Base-by-base conservation (phyloP, 2,113 vertebrate species). In the Abramis brama region DNA sequence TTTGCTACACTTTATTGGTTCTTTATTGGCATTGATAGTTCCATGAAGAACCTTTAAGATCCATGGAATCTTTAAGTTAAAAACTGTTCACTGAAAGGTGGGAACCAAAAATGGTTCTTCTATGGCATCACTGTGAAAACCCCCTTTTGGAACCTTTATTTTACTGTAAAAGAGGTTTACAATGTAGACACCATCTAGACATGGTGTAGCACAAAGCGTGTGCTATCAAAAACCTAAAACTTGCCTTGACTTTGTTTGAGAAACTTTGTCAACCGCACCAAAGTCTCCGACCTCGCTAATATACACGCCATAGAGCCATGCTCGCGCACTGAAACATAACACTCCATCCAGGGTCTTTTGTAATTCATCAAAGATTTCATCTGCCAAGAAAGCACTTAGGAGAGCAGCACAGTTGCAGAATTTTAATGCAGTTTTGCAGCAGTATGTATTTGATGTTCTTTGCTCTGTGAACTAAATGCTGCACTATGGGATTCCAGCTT, bases 331-430 rank as follows among this genome's bases (percentile, higher is more conserved):
- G 68, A 86, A 82, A 52, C 79, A 36, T 52, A 85, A 75, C 75
- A 47, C 83, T 77, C 62, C 13, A 5, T 66, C 39, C 62, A 79
- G 66, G 75, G 62, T 62, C 60, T 87, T 75, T 79, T 80, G 75
- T 89, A 89, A 88, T 88, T 78, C 85, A 83, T 79, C 59, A 88
- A 88, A 90, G 74, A 85, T 74, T 59, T 52, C 88, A 93, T 92
- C 88, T 92, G 92, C 92, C 93, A 93, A 90, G 90, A 90, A 93
- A 90, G 91, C 91, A 93, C 93, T 94, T 92, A 93, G 89, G 80
- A 85, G 87, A 89, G 88, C 80, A 87, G 90, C 87, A 79, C 90
- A 91, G 85, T 86, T 87, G 79, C 87, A 87, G 89, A 91, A 92
- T 91, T 90, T 89, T 91, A 87, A 92, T 90, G 81, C 82, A 77